Base-by-base conservation (phyloP, 1,140 invertebrate species). In the Ganaspis sp. region DNA sequence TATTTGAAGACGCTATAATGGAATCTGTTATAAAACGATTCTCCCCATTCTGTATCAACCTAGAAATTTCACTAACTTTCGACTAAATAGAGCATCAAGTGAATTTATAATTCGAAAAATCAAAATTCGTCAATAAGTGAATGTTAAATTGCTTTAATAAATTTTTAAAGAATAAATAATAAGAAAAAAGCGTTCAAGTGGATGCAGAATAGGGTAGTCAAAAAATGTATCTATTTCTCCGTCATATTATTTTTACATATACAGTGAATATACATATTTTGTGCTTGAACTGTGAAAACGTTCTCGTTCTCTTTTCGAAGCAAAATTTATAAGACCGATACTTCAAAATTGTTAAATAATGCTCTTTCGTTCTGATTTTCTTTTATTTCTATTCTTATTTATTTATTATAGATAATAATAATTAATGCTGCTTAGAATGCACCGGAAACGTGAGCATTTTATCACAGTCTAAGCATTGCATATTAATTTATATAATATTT, bases 181-280 rank as follows among this genome's bases (percentile, higher is more conserved):
- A 34, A 4, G 9, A 26, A 58, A 64, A 64, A 34, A 64, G 23
- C 6, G 23, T 34, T 26, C 23, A 29, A 64, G 26, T 64, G 23
- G 58, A 64, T 64, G 26, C 58, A 64, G 58, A 64, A 64, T 29
- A 64, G 58, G 58, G 58, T 64, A 64, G 58, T 29, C 75, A 76
- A 80, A 83, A 81, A 81, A 75, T 79, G 77, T 76, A 78, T 79
- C 72, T 70, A 81, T 82, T 79, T 81, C 54, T 75, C 81, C 38
- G 73, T 81, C 70, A 70, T 86, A 29, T 79, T 81, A 82, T 17
- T 79, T 73, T 82, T 83, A 84, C 82, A 85, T 84, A 78, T 82
- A 84, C 81, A 85, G 82, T 88, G 83, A 89, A 89, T 90, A 89
- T 90, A 90, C 87, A 91, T 85, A 86, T 88, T 89, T 86, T 84